Conservation (phyloP, 1,140 invertebrate genomes). For the Agraylea sexmaculata region DNA sequence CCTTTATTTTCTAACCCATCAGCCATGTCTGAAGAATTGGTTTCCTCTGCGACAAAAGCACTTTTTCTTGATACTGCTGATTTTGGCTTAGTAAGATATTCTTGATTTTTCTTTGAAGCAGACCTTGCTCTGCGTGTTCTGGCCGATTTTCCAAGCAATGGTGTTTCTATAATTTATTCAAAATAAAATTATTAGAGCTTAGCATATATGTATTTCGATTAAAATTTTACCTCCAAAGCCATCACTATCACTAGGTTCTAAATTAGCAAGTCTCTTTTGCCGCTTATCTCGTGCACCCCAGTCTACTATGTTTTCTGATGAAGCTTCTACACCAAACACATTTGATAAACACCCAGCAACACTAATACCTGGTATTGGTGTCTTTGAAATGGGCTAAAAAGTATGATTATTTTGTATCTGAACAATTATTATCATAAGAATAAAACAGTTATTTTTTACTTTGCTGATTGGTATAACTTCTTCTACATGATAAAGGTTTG, state of each 20-base stretch:
- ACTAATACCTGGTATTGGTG: conserved; percentile 5
- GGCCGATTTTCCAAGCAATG: conserved; percentile 15
- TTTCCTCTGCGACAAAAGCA: conserved; percentile 11
- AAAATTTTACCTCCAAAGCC: conserved; percentile 22
- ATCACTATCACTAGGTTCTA: conserved; percentile 30
- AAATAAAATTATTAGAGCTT: neutral
- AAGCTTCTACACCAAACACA: conserved; percentile 18
- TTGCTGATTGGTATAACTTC: conserved; percentile 16
- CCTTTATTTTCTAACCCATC: conserved; percentile 9
- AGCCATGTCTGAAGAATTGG: conserved; percentile 12
- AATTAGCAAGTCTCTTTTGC: conserved; percentile 14
- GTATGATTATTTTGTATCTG: neutral
- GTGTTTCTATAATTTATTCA: conserved; percentile 15
- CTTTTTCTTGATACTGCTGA: conserved; percentile 7
- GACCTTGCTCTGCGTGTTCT: conserved; percentile 17
- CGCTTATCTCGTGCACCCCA: conserved; percentile 19
- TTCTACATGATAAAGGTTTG: conserved; percentile 19
- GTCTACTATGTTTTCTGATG: conserved; percentile 15
- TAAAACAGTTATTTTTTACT: conserved; percentile 5
- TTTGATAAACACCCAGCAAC: conserved; percentile 17
- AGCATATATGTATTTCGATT: conserved; percentile 1
- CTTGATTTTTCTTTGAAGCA: conserved; percentile 14
- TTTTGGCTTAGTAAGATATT: conserved; percentile 1
- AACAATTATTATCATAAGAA: neutral
- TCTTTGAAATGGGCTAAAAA: conserved; percentile 12